phyloP scores from a whole-genome alignment of 2,113 vertebrate genomes.

The Chiloscyllium plagiosum region DNA sequence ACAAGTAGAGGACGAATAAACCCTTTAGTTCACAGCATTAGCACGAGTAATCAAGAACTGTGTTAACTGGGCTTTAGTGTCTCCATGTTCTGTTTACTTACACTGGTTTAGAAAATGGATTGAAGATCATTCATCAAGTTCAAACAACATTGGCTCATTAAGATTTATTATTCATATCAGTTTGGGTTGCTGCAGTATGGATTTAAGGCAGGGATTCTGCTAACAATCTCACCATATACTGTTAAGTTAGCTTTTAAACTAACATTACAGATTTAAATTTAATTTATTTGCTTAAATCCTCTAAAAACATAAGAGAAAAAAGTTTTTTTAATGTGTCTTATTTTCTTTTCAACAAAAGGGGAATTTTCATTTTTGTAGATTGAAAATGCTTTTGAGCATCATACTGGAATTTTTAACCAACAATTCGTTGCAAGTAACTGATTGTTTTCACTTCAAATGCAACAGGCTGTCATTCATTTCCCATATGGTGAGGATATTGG shows the following conservation, averaged over 20 bases:
- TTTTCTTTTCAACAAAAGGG: not conserved
- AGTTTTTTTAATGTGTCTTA: not conserved
- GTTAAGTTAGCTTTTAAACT: not conserved
- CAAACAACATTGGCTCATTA: not conserved
- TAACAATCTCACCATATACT: not conserved
- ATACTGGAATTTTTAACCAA: too few relatives aligned
- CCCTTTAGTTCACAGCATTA: constrained; percentile 31
- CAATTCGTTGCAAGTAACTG: not conserved
- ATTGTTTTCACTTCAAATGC: not conserved
- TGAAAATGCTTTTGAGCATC: not conserved
- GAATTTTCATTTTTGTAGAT: not conserved
- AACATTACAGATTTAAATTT: not conserved
- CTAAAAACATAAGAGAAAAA: not conserved
- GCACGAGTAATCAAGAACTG: not conserved
- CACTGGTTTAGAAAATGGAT: not conserved
- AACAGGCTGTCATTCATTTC: not conserved
- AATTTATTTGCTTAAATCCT: not conserved
- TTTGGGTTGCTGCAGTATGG: not conserved
- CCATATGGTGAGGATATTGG: not conserved
- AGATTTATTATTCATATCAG: not conserved
- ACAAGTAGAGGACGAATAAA: constrained; percentile 12
- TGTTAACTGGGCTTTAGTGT: not conserved
- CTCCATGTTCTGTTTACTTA: not conserved
- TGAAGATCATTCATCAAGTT: not conserved
- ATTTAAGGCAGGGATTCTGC: not conserved